A percentile compares a stretch with the other conserved stretches of the same genome.
phyloP scores from a whole-genome alignment of 2,797 vertebrate genomes.

The Dromococcyx pavoninus region DNA sequence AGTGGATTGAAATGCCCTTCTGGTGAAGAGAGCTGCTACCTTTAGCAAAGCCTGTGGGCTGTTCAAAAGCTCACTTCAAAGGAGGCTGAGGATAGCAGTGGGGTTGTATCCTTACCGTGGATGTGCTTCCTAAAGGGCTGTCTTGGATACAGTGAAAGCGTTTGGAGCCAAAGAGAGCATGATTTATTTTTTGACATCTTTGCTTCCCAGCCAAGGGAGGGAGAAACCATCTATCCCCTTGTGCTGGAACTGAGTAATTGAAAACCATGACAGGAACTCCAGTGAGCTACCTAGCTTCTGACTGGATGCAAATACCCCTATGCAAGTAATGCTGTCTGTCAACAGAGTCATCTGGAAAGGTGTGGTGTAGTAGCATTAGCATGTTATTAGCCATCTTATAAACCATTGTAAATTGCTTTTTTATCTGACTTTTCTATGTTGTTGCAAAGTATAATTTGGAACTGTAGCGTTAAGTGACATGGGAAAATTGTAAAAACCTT shows the following conservation, averaged over 20 bases:
- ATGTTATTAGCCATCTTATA: background rate
- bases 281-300: background rate
- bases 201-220: background rate
- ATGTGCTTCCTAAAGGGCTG: background rate
- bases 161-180: background rate
- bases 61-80: background rate
- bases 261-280: background rate
- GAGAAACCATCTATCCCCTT: background rate
- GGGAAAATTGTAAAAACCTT: background rate
- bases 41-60: background rate
- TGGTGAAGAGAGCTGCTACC: background rate
- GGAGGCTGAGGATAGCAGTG: background rate
- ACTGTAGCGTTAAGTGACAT: fast-evolving
- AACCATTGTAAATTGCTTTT: background rate
- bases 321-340: background rate
- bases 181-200: background rate
- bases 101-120: background rate
- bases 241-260: background rate
- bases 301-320: background rate
- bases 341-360: background rate
- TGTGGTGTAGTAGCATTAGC: background rate
- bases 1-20: background rate
- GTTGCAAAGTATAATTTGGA: background rate
- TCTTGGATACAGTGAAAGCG: background rate
- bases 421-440: background rate